Conservation (phyloP, 2,888 invertebrate genomes). For the Drosophila rellima region DNA sequence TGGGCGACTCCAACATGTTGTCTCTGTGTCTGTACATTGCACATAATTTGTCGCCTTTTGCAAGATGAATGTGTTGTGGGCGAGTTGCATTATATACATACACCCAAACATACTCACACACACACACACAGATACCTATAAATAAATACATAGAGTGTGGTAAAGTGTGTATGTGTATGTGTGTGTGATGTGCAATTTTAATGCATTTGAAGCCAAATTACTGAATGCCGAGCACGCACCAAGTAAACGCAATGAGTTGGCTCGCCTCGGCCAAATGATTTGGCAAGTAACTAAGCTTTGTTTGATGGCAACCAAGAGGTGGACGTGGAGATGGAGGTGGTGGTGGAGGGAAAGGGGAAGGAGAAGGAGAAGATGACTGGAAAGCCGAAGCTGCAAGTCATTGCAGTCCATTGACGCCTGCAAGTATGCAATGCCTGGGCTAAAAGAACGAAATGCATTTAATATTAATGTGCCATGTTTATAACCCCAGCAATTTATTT, state of each 20-base stretch:
- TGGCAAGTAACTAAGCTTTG: conserved; percentile 49
- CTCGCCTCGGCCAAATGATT: conserved; percentile 58
- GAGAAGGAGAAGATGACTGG: neutral
- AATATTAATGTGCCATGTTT: conserved; percentile 82
- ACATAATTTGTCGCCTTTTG: conserved; percentile 81
- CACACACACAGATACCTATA: conserved; percentile 22
- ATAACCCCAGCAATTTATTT: conserved; percentile 81
- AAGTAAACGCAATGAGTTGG: conserved; percentile 58
- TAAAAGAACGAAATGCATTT: conserved; percentile 72
- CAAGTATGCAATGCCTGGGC: conserved; percentile 69
- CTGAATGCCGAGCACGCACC: conserved; percentile 77
- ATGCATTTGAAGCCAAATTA: conserved; percentile 81
- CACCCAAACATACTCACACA: conserved; percentile 29
- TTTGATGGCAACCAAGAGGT: neutral
- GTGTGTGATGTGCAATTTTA: conserved; percentile 65
- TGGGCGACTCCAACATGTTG: conserved; percentile 58
- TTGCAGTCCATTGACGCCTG: conserved; percentile 80
- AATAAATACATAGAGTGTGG: conserved; percentile 7
- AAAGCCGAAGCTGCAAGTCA: conserved; percentile 68
- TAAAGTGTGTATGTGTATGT: conserved; percentile 20
- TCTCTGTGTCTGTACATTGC: conserved; percentile 72
- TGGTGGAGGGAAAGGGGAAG: neutral
- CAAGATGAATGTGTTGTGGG: conserved; percentile 77
- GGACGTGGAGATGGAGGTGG: neutral
- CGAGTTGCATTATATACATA: conserved; percentile 49